phyloP scores from a whole-genome alignment of 2,113 vertebrate genomes.

The Entomyzon cyanotis region DNA sequence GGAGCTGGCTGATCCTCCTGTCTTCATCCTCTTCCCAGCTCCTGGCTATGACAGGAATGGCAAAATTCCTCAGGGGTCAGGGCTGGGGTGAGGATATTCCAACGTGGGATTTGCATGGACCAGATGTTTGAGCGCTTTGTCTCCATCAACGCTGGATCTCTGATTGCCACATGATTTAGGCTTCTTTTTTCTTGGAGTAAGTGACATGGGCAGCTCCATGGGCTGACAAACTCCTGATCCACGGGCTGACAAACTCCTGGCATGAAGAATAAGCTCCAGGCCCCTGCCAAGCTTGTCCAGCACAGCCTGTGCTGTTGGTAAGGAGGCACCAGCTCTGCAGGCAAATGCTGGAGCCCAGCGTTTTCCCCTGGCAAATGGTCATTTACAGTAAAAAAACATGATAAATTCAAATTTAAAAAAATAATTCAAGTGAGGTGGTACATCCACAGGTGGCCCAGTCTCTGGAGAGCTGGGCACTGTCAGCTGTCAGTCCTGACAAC shows the following conservation, averaged over 20 bases:
- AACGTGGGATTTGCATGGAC: rapidly evolving
- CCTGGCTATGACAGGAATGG: not conserved
- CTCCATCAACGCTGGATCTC: rapidly evolving
- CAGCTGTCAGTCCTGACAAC: not conserved
- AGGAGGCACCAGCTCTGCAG: not conserved
- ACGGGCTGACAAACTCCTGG: not conserved
- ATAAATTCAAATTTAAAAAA: not conserved
- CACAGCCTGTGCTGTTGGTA: rapidly evolving
- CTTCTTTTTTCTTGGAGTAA: not conserved
- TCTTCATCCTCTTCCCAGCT: not conserved
- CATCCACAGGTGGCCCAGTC: not conserved
- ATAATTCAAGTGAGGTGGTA: not conserved
- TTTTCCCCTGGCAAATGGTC: not conserved
- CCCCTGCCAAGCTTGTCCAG: not conserved
- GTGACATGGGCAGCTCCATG: rapidly evolving
- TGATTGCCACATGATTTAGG: not conserved
- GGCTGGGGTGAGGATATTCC: not conserved
- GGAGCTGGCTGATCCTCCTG: too few species aligned
- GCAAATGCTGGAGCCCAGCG: rapidly evolving
- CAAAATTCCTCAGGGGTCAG: not conserved
- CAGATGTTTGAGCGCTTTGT: rapidly evolving
- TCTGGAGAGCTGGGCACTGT: rapidly evolving
- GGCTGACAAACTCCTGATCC: not conserved
- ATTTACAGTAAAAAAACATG: not conserved
- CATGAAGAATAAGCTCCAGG: not conserved